A percentile compares a stretch with the other conserved stretches of the same genome.
phyloP scores from a whole-genome alignment of 2,113 vertebrate genomes.

The Hypocryptadius cinnamomeus region DNA sequence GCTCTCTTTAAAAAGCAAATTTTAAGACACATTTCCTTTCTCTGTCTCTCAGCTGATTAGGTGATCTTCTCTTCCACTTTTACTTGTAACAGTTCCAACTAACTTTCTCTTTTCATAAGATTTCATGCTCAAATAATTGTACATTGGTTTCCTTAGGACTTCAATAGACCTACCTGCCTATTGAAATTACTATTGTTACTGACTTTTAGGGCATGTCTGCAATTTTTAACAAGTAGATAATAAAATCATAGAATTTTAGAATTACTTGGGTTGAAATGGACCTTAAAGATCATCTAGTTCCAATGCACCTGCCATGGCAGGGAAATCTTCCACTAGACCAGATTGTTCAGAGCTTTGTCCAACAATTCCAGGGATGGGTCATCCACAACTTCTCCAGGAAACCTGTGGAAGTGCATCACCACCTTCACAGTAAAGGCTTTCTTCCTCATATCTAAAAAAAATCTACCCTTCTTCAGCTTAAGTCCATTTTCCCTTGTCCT shows the following conservation, averaged over 20 bases:
- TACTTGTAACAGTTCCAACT: background rate
- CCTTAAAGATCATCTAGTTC: background rate
- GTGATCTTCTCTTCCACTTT: background rate
- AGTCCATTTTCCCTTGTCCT: accelerated
- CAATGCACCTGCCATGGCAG: background rate
- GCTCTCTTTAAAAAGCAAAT: background rate
- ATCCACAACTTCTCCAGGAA: background rate
- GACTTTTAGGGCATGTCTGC: background rate
- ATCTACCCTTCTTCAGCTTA: background rate
- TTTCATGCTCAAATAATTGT: background rate
- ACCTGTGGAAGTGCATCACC: background rate
- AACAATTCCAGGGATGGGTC: background rate
- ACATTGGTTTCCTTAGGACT: background rate
- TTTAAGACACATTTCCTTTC: background rate
- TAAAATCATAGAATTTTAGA: background rate
- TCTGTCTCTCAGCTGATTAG: background rate
- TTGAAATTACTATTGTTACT: background rate
- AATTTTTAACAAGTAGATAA: background rate
- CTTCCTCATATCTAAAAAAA: background rate
- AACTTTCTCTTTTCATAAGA: background rate
- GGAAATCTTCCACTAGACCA: background rate
- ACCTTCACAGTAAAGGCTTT: background rate
- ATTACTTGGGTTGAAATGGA: background rate
- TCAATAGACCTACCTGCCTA: background rate
- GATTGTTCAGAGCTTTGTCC: background rate